Evolutionary conservation across 1,140 invertebrate species (phyloP).

Genomic region (Meloidogyne floridensis): DNA sequence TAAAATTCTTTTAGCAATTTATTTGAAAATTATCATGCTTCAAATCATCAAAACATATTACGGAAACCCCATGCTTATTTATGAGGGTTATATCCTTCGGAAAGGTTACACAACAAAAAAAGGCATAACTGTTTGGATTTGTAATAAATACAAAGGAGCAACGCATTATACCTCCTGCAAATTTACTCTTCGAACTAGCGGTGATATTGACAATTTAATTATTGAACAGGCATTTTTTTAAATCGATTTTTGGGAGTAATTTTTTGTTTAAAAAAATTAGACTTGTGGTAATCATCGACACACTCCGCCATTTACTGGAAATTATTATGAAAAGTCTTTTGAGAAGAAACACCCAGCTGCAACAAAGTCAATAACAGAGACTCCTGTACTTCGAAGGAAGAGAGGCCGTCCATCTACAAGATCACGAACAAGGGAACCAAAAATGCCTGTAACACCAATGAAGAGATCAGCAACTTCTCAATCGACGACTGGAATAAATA

Average conservation of each 20-base stretch:
- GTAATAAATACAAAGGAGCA: neutral
- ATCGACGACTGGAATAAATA: neutral
- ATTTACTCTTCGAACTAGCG: neutral
- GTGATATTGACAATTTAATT: neutral
- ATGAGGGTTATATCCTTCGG: neutral
- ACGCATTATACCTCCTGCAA: neutral
- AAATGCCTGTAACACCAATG: neutral
- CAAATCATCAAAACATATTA: neutral
- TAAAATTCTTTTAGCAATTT: neutral
- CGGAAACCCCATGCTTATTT: neutral
- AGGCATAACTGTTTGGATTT: neutral
- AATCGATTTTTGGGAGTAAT: neutral
- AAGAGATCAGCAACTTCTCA: neutral
- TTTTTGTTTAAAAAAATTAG: neutral
- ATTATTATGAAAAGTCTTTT: neutral
- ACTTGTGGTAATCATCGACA: neutral
- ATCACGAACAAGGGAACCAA: neutral
- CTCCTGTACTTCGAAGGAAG: neutral
- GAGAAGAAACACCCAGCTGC: neutral
- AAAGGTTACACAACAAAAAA: neutral
- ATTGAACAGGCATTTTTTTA: neutral
- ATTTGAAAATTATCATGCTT: neutral
- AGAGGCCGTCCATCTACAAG: neutral
- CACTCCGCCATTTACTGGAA: neutral
- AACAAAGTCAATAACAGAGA: neutral